Conservation (phyloP, 92 coral and sea anemone genomes). For the Anthopleura xanthogrammica region DNA sequence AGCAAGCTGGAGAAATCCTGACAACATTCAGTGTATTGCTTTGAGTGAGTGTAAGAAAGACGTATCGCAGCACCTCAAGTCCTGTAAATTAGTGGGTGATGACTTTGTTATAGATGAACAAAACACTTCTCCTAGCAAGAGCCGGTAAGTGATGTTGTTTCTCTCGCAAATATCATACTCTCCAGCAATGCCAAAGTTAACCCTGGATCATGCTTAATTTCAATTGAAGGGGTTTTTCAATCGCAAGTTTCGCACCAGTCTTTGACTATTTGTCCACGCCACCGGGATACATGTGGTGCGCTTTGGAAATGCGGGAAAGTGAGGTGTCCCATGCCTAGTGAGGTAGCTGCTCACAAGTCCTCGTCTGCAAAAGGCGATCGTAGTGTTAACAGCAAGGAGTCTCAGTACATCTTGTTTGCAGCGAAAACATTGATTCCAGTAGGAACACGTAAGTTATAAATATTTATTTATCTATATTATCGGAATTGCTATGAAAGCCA, state of each 20-base stretch:
- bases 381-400: constrained; percentile 30
- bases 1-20: constrained; percentile 26
- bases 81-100: constrained; percentile 11
- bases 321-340: constrained; percentile 35
- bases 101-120: constrained; percentile 24
- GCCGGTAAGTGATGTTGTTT: constrained; percentile 25
- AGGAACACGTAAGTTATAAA: constrained; percentile 30
- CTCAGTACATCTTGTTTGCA: constrained; percentile 22
- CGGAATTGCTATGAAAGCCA: too few species aligned
- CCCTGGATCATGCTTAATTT: neutral
- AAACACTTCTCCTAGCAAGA: constrained; percentile 29
- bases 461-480: neutral
- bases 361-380: constrained; percentile 29
- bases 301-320: constrained; percentile 47
- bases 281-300: constrained; percentile 36
- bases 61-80: constrained; percentile 21
- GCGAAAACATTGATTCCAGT: constrained; percentile 34
- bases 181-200: neutral
- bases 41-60: constrained; percentile 22
- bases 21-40: constrained; percentile 20
- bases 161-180: neutral
- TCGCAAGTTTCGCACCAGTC: constrained; percentile 26
- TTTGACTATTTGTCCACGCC: constrained; percentile 41
- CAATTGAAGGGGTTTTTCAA: constrained; percentile 33
- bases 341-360: constrained; percentile 25